A percentile compares a stretch with the other conserved stretches of the same genome.
Evolutionary conservation across 2,113 vertebrate genomes (phyloP).

Genomic region (Carassius carassius): DNA sequence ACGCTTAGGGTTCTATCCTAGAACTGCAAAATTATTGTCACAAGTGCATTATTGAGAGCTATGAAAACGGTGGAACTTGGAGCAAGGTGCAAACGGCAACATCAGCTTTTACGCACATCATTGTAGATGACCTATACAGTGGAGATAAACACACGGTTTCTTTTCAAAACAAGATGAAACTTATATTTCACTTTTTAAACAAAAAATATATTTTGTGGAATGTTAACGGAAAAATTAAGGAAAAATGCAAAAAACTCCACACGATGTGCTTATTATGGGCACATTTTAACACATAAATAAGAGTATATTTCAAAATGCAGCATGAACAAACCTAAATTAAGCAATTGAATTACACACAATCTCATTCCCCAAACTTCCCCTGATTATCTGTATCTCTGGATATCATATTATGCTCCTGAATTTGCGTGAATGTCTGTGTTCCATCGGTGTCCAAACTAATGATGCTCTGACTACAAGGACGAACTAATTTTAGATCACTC

Average conservation of each 20-base stretch:
- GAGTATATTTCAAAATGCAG: not conserved
- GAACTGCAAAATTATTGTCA: conserved; percentile 71
- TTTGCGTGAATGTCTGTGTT: conserved; percentile 36
- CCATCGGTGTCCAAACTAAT: conserved; percentile 44
- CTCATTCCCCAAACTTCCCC: not conserved
- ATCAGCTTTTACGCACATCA: not conserved
- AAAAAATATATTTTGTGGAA: too few species aligned
- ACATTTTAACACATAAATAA: not conserved
- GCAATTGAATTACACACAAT: not conserved
- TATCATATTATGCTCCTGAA: conserved; percentile 2
- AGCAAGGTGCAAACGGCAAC: not conserved
- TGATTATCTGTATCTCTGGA: conserved; percentile 29
- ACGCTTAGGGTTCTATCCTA: conserved; percentile 78
- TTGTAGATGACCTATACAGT: not conserved
- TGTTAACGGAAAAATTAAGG: not conserved
- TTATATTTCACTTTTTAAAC: not conserved
- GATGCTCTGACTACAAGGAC: conserved; percentile 48
- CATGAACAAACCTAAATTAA: not conserved
- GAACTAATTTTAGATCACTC: conserved; percentile 48
- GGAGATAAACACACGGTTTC: not conserved
- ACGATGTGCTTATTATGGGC: not conserved
- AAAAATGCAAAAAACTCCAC: not conserved
- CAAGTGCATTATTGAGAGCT: not conserved
- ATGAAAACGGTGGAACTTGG: not conserved
- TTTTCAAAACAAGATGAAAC: not conserved